A percentile compares a stretch with the other conserved stretches of the same genome.
Evolutionary conservation across 2,888 invertebrate species (phyloP).

Genomic region (Pollenia amentaria): DNA sequence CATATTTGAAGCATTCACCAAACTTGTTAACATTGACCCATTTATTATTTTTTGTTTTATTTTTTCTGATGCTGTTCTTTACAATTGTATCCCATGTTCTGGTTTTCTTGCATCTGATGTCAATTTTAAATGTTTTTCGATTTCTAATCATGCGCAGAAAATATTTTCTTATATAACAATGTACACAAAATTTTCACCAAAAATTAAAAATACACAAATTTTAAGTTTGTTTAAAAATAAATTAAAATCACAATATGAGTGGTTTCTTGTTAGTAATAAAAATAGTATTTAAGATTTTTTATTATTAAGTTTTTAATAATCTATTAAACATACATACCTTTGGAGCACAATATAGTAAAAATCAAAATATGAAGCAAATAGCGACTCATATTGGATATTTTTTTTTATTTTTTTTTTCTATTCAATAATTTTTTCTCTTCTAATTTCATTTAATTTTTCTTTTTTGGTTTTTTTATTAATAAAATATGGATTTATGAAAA

Average conservation of each 20-base stretch:
- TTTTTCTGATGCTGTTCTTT: not conserved
- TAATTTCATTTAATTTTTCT: constrained; percentile 2
- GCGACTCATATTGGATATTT: constrained; percentile 55
- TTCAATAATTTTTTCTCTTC: constrained; percentile 39
- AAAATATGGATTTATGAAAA: not conserved
- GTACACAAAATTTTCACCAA: constrained; percentile 78
- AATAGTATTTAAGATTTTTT: too few relatives aligned
- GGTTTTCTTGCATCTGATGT: constrained; percentile 40
- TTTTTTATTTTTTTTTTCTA: not conserved
- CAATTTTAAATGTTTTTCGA: constrained; percentile 24
- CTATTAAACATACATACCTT: constrained; percentile 43
- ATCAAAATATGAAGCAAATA: constrained; percentile 59
- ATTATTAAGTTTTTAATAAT: too few relatives aligned
- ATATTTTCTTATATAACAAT: constrained; percentile 80
- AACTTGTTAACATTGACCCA: constrained; percentile 80
- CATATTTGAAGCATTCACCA: not conserved
- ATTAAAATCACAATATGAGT: too few relatives aligned
- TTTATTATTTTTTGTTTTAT: constrained; percentile 68
- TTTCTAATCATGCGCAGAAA: constrained; percentile 78
- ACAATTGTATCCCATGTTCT: not conserved
- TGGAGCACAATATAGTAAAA: constrained; percentile 60
- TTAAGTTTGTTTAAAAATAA: constrained; percentile 9
- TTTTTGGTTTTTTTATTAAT: constrained; percentile 34
- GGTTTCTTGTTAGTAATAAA: too few relatives aligned
- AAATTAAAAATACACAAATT: constrained; percentile 6